Percentiles rank a stretch among this genome's conserved stretches.
Evolutionary conservation across 2,888 invertebrate genomes (phyloP).

Genomic region (Gasteruption jaculator): DNA sequence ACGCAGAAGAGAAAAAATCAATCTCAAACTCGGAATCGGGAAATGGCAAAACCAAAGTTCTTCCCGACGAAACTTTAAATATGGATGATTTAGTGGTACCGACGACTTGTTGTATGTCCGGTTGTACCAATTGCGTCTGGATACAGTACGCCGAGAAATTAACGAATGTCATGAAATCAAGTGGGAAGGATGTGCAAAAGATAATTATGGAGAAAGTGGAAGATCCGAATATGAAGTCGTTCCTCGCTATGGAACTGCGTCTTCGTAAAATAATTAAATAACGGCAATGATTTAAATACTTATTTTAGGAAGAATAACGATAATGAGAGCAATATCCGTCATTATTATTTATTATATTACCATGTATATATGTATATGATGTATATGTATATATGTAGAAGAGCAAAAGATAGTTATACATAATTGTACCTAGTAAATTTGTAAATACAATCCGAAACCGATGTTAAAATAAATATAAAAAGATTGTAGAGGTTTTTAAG

Average conservation of each 20-base stretch:
- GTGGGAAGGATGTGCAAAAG: slow-evolving; percentile 65
- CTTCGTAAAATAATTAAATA: slow-evolving; percentile 36
- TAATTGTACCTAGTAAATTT: no score
- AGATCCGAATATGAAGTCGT: slow-evolving; percentile 80
- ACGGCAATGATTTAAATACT: slow-evolving; percentile 4
- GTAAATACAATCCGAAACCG: no score
- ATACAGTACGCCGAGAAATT: slow-evolving; percentile 83
- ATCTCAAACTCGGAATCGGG: no score
- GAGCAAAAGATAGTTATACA: no score
- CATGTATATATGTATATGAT: neutral
- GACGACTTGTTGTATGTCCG: slow-evolving; percentile 85
- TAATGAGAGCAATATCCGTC: neutral
- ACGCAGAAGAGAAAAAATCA: no score
- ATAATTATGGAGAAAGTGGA: slow-evolving; percentile 70
- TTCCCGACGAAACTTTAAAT: neutral
- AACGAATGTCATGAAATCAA: slow-evolving; percentile 60
- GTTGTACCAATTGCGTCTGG: slow-evolving; percentile 92
- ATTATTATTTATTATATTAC: neutral
- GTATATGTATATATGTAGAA: slow-evolving; percentile 5
- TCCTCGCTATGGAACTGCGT: slow-evolving; percentile 73
- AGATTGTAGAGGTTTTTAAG: no score
- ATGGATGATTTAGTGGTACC: slow-evolving; percentile 65
- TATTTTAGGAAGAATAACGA: neutral
- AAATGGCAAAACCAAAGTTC: no score
- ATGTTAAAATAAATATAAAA: no score